A percentile compares a stretch with the other conserved stretches of the same genome.
Evolutionary conservation across 2,888 invertebrate genomes (phyloP).

Genomic region (Cabera pusaria): DNA sequence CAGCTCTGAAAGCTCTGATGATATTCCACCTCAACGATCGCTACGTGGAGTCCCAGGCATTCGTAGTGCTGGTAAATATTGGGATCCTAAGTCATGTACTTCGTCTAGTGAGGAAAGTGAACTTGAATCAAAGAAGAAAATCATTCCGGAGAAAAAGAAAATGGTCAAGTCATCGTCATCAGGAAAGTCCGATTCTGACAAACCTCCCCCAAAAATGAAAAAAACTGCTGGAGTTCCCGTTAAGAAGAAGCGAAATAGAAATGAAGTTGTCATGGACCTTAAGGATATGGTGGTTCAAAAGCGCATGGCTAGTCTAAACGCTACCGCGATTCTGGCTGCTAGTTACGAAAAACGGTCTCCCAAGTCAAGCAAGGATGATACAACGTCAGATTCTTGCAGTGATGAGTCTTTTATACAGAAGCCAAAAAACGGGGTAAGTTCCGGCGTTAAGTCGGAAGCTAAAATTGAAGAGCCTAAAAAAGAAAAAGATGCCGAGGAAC

Average conservation of each 20-base stretch:
- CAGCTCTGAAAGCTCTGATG: conserved; percentile 79
- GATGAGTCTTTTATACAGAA: conserved; percentile 79
- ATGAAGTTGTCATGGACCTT: conserved; percentile 89
- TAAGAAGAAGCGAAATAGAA: conserved; percentile 83
- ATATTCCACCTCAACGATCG: conserved; percentile 81
- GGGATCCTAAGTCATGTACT: conserved; percentile 90
- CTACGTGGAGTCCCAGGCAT: conserved; percentile 89
- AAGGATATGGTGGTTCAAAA: conserved; percentile 95
- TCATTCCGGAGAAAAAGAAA: conserved; percentile 69
- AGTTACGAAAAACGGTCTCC: conserved; percentile 90
- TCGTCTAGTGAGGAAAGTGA: conserved; percentile 84
- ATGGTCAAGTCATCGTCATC: conserved; percentile 50
- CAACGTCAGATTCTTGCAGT: conserved; percentile 82
- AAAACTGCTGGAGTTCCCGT: conserved; percentile 67
- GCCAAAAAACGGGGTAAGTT: conserved; percentile 78
- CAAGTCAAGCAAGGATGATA: conserved; percentile 82
- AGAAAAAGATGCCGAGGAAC: conserved; percentile 70
- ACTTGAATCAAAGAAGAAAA: conserved; percentile 69
- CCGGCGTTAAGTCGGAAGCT: conserved; percentile 81
- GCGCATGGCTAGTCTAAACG: conserved; percentile 95
- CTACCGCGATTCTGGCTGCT: conserved; percentile 94
- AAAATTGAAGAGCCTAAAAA: conserved; percentile 72
- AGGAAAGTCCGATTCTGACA: conserved; percentile 77
- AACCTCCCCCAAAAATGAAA: conserved; percentile 72
- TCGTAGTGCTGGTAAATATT: conserved; percentile 91